These are phyloP conservation scores for Agelas oroides DNA, from an alignment of 37 sponge, comb jelly and placozoan genomes.

Conservation along the genomic window DNA sequence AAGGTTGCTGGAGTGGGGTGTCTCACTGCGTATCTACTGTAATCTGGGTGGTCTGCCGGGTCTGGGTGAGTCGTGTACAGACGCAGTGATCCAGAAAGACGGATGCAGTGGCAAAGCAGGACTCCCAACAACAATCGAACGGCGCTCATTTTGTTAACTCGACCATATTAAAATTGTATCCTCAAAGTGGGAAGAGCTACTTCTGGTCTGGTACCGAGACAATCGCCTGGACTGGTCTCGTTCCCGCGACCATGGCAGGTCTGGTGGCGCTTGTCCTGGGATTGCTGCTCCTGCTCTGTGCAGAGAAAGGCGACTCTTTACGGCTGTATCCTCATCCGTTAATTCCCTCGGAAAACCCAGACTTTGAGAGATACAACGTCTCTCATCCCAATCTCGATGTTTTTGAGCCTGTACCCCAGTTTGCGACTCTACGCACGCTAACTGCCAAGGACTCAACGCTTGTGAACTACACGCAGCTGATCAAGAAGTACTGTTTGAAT, in stretches of 20 bases:
- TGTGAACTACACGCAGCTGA: constrained; percentile 31
- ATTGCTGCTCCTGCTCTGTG: too few relatives aligned
- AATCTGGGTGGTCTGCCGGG: constrained; percentile 54
- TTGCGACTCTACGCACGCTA: constrained; percentile 40
- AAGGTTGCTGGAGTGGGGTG: constrained; percentile 36
- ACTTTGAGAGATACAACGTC: constrained; percentile 49
- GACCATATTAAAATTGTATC: too few relatives aligned
- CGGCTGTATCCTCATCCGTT: constrained; percentile 36
- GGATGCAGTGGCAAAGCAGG: too few relatives aligned
- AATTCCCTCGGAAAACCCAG: constrained; percentile 56
- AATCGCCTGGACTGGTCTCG: too few relatives aligned
- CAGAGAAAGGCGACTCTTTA: constrained; percentile 2
- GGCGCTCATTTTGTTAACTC: too few relatives aligned
- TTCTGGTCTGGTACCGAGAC: too few relatives aligned
- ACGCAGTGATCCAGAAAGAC: not conserved
- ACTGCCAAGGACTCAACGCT: not conserved
- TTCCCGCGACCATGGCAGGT: too few relatives aligned
- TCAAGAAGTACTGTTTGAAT: constrained; percentile 38
- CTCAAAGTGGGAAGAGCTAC: too few relatives aligned
- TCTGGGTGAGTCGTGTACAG: constrained; percentile 41
- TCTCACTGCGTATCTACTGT: constrained; percentile 25
- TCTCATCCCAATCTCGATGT: constrained; percentile 20
- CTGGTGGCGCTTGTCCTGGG: too few relatives aligned
- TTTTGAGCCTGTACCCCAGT: constrained; percentile 37
- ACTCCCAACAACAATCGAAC: too few relatives aligned